Percentiles rank a stretch among this genome's conserved stretches.
These are phyloP conservation scores for Andrena hattorfiana DNA, from an alignment of 2,888 invertebrate genomes.

Conservation along the genomic window DNA sequence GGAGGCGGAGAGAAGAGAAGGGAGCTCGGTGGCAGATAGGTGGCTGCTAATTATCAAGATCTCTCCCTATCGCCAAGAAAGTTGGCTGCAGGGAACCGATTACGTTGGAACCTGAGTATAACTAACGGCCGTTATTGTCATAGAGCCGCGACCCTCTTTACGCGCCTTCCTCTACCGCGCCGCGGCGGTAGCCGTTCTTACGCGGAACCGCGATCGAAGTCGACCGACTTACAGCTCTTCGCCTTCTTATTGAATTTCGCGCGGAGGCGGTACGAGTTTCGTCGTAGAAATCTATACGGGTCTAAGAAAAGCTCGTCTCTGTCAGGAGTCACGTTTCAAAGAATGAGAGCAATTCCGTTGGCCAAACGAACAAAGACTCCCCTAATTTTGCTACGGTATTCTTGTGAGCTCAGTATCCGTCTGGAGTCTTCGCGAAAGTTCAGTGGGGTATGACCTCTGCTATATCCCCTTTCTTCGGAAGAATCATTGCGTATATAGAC, in stretches of 20 bases:
- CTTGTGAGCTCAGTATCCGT: too few species aligned
- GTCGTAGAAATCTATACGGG: too few species aligned
- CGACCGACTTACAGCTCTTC: slow-evolving; percentile 3
- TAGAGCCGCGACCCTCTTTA: slow-evolving; percentile 45
- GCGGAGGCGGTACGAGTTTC: neutral
- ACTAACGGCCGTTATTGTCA: slow-evolving; percentile 73
- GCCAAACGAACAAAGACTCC: too few species aligned
- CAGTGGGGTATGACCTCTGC: too few species aligned
- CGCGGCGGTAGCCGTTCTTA: slow-evolving; percentile 25
- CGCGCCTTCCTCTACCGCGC: slow-evolving; percentile 22
- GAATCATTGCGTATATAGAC: too few species aligned
- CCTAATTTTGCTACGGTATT: too few species aligned
- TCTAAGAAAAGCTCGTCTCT: too few species aligned
- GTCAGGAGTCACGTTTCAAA: too few species aligned
- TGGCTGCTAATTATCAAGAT: slow-evolving; percentile 77
- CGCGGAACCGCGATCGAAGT: slow-evolving; percentile 36
- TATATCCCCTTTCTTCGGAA: too few species aligned
- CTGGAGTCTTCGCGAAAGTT: too few species aligned
- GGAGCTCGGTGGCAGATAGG: slow-evolving; percentile 56
- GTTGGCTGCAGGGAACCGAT: slow-evolving; percentile 75
- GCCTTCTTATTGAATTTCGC: slow-evolving; percentile 13
- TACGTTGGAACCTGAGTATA: slow-evolving; percentile 71
- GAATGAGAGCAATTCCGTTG: too few species aligned
- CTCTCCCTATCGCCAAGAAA: slow-evolving; percentile 72
- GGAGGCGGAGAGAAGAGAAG: neutral